Evolutionary conservation across 2,888 invertebrate genomes (phyloP).

Genomic region (Pristionchus mayeri): DNA sequence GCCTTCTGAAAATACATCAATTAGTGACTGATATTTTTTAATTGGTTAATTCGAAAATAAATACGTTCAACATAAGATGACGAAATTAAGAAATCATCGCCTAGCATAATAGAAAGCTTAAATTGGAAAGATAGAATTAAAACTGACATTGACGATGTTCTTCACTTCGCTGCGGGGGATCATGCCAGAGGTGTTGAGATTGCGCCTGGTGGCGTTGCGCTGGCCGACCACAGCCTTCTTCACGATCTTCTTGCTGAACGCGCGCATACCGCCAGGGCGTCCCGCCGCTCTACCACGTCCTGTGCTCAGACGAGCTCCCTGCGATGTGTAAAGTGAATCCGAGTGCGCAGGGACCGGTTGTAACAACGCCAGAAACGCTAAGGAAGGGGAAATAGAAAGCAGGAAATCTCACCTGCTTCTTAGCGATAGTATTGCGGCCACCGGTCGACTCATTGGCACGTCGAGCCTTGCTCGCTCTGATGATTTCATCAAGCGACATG

Average conservation of each 20-base stretch:
- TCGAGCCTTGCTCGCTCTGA: constrained; percentile 30
- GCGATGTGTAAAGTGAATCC: constrained; percentile 3
- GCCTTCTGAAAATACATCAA: constrained; percentile 43
- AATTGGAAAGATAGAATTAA: not conserved
- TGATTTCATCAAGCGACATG: constrained; percentile 49
- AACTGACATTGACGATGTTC: constrained; percentile 45
- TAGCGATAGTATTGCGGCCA: not conserved
- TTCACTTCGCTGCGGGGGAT: constrained; percentile 39
- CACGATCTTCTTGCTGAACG: constrained; percentile 33
- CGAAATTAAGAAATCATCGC: no score
- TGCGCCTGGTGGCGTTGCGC: constrained; percentile 17
- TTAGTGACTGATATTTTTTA: not conserved
- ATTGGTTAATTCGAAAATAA: not conserved
- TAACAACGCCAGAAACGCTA: not conserved
- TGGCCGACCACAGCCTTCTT: not conserved
- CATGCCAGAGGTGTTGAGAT: not conserved
- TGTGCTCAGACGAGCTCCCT: constrained; percentile 9
- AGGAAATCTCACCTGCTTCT: not conserved
- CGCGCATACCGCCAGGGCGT: constrained; percentile 15
- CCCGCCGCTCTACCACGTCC: constrained; percentile 30
- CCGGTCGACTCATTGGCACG: not conserved
- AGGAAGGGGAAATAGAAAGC: not conserved
- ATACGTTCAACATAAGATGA: no score
- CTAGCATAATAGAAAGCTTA: no score
- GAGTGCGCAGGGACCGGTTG: not conserved